Evolutionary conservation across 1,140 invertebrate species (phyloP), one percentile per base, ranked within the genome.

Genomic region (Sycophila sp.): DNA sequence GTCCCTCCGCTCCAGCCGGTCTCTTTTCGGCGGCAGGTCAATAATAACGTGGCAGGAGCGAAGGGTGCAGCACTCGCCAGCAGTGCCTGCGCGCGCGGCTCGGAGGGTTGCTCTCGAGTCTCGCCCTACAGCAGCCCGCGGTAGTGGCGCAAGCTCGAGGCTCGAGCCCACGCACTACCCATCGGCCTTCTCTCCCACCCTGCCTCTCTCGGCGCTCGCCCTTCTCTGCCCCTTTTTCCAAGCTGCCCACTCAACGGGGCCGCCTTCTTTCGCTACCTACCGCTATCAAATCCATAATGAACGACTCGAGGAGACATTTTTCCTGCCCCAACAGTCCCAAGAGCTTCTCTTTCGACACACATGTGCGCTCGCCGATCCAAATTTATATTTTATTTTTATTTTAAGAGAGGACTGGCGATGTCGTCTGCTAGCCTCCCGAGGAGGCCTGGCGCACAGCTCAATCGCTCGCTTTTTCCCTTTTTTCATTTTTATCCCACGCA

Each of bases 11-110:
- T n/a, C n/a, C n/a, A n/a, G n/a, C n/a, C n/a, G n/a, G n/a, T n/a
- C n/a, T n/a, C n/a, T n/a, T n/a, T n/a, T n/a, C n/a, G n/a, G n/a
- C 79, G 80, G 81, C 79, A 81, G 75, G 80, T 85, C 81, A 81
- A 84, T 80, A 77, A 76, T 82, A 79, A 71, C 77, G 78, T 79
- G 81, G 78, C 82, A 82, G 83, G 62, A 56, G 77, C 78, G 78
- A 80, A 81, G 81, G 55, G 55, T 68, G 55, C 30, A 59, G 65
- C 55, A 68, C 8, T 17, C 8, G 45, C 17, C 19, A 28, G 47
- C 7, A 10, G 13, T n/a, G n/a, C n/a, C n/a, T n/a, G n/a, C n/a
- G n/a, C n/a, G n/a, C n/a, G n/a, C 17, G 32, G 19, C 22, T 42
- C 26, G 38, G 4, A n/a, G 45, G 32, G 15, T 22, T 17, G 28